Conservation (phyloP, 2,888 invertebrate genomes). For the Norana najaformis region DNA sequence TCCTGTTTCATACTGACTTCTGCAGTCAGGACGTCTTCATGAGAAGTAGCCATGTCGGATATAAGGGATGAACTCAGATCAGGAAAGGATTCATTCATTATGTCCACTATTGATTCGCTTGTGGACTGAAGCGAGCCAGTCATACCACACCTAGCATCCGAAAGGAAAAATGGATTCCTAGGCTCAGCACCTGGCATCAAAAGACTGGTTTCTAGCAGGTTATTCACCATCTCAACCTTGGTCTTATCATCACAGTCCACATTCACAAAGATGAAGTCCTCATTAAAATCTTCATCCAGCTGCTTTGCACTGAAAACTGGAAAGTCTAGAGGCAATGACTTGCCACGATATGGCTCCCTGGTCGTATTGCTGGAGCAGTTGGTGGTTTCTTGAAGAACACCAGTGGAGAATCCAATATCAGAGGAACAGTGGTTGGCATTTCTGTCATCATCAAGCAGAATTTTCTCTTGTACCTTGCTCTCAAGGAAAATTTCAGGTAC, state of each 20-base stretch:
- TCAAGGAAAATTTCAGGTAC: background rate
- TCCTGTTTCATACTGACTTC: background rate
- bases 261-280: background rate
- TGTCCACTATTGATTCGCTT: slow-evolving; percentile 39
- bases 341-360: background rate
- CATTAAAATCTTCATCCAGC: background rate
- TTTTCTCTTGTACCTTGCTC: background rate
- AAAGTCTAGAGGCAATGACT: background rate
- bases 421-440: background rate
- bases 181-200: slow-evolving; percentile 1
- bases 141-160: background rate
- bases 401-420: background rate
- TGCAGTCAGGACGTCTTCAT: slow-evolving; percentile 26
- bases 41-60: slow-evolving; percentile 35
- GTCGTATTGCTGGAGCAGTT: background rate
- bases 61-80: slow-evolving; percentile 45
- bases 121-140: background rate
- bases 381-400: background rate
- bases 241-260: background rate
- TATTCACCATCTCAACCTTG: background rate
- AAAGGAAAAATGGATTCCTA: background rate
- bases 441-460: background rate
- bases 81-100: slow-evolving; percentile 52
- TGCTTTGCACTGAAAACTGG: background rate
- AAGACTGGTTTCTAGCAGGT: background rate